These are phyloP conservation scores for Ormyrus nitidulus DNA, from an alignment of 2,888 invertebrate genomes.

Conservation along the genomic window DNA sequence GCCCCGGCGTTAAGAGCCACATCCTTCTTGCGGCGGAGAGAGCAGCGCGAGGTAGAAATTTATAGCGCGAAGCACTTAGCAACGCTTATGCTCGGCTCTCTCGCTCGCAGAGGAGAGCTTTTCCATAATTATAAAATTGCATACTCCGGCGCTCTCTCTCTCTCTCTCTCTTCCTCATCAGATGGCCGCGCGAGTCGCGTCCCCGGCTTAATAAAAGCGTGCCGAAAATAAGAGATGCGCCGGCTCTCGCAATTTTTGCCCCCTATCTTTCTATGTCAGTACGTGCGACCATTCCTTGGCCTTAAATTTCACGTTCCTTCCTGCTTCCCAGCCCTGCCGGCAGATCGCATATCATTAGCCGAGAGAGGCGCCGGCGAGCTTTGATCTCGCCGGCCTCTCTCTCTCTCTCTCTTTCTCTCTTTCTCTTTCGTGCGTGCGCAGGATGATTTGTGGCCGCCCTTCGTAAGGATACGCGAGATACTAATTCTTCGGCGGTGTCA, in stretches of 20 bases:
- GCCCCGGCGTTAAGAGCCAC: background rate
- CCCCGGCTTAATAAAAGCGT: constrained; percentile 1
- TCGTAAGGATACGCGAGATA: constrained; percentile 60
- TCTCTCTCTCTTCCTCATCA: background rate
- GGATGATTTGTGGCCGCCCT: constrained; percentile 64
- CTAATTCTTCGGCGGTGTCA: constrained; percentile 60
- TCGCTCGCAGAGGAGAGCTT: background rate
- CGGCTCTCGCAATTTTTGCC: background rate
- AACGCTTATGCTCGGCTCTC: background rate
- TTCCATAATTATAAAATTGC: constrained; percentile 40
- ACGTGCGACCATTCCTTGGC: background rate
- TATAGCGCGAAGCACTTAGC: constrained; percentile 3
- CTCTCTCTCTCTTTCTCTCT: background rate
- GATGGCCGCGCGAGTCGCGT: background rate
- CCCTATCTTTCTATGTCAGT: background rate
- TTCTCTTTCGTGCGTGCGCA: constrained; percentile 13
- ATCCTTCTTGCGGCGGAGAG: background rate
- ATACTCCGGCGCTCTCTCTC: background rate
- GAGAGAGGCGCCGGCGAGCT: constrained; percentile 60
- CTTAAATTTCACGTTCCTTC: constrained; percentile 32
- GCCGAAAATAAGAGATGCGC: constrained; percentile 25
- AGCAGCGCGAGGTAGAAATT: background rate
- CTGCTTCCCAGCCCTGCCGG: constrained; percentile 41
- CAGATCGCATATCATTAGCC: constrained; percentile 65
- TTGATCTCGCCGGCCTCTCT: constrained; percentile 60